phyloP scores from a whole-genome alignment of 2,888 invertebrate species.

The Chaetoderma sp. region DNA sequence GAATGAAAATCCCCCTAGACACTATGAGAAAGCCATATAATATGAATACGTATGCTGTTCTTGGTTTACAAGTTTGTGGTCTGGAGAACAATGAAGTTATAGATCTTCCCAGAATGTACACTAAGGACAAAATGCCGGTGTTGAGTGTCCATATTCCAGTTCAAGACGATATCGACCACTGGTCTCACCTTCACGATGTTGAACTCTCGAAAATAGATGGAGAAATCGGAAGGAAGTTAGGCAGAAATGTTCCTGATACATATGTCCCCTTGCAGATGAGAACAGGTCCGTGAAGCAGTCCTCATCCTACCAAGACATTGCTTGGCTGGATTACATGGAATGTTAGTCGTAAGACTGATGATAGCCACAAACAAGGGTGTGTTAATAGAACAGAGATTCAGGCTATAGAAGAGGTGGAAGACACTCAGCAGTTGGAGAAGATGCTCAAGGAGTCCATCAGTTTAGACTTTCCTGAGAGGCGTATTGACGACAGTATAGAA shows the following conservation, averaged over 20 bases:
- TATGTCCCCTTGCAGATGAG: constrained; percentile 15
- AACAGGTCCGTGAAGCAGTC: constrained; percentile 20
- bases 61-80: constrained; percentile 15
- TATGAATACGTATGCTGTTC: too few relatives aligned
- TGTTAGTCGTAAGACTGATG: too few relatives aligned
- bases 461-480: too few relatives aligned
- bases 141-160: constrained; percentile 17
- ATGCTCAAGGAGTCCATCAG: too few relatives aligned
- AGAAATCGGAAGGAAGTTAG: constrained; percentile 13
- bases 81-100: too few relatives aligned
- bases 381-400: too few relatives aligned
- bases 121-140: constrained; percentile 27
- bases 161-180: constrained; percentile 19
- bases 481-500: too few relatives aligned
- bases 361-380: too few relatives aligned
- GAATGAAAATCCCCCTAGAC: too few relatives aligned
- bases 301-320: constrained; percentile 12
- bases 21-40: too few relatives aligned
- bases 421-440: too few relatives aligned
- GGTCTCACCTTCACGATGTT: constrained; percentile 23
- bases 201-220: constrained; percentile 15
- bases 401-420: too few relatives aligned
- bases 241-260: constrained; percentile 19
- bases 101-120: constrained; percentile 21
- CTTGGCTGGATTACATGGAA: constrained; percentile 25